Conservation (phyloP, 2,797 vertebrate species). For the Vipera ursinii region DNA sequence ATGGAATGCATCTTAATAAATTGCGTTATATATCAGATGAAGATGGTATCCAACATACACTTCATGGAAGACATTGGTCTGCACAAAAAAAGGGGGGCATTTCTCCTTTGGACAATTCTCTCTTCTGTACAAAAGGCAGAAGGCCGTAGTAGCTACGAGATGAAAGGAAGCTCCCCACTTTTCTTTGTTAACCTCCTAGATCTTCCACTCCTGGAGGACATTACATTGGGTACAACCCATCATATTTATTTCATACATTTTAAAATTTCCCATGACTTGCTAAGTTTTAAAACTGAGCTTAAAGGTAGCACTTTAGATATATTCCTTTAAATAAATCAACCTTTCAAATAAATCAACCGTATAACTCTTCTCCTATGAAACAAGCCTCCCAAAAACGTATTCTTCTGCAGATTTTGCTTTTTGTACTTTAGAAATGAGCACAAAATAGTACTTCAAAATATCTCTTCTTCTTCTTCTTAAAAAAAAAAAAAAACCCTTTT, state of each 20-base stretch:
- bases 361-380: neutral
- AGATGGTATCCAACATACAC: neutral
- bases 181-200: neutral
- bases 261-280: neutral
- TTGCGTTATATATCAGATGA: neutral
- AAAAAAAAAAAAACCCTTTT: neutral
- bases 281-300: neutral
- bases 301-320: constrained; percentile 8
- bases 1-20: neutral
- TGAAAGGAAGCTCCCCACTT: neutral
- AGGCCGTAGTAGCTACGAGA: neutral
- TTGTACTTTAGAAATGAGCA: constrained; percentile 30
- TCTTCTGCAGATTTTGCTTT: constrained; percentile 13
- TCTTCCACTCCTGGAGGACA: neutral
- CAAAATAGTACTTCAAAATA: constrained; percentile 18
- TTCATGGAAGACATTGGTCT: neutral
- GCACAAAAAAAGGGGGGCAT: neutral
- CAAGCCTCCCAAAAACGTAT: neutral
- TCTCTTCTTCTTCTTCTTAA: too few relatives aligned
- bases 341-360: neutral
- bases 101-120: neutral
- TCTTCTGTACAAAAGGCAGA: neutral
- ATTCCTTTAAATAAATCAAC: neutral
- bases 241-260: neutral
- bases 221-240: neutral